These are phyloP conservation scores for Nibea coibor DNA, from an alignment of 2,113 vertebrate genomes.

Conservation along the genomic window DNA sequence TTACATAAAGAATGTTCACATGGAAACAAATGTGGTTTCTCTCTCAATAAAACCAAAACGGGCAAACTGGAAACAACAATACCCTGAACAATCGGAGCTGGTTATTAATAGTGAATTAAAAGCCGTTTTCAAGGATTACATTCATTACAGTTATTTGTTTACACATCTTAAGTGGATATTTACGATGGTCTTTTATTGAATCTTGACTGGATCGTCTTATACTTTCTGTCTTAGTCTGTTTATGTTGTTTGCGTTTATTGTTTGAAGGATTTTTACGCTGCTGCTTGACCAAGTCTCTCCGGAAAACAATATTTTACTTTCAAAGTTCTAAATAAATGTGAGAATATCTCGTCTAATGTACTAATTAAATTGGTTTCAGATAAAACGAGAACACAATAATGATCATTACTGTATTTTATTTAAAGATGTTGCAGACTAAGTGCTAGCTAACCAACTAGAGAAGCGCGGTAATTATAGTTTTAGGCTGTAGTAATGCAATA, in stretches of 20 bases:
- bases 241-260: neutral
- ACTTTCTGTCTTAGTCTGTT: no score
- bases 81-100: neutral
- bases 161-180: neutral
- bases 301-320: neutral
- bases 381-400: neutral
- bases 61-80: neutral
- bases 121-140: neutral
- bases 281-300: neutral
- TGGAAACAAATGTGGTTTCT: constrained; percentile 2
- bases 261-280: neutral
- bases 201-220: neutral
- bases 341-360: neutral
- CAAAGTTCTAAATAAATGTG: neutral
- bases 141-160: neutral
- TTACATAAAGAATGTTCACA: constrained; percentile 11
- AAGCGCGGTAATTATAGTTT: neutral
- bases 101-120: neutral
- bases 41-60: neutral
- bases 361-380: neutral
- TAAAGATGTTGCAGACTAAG: neutral
- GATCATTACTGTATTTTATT: neutral
- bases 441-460: neutral
- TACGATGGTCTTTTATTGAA: neutral
- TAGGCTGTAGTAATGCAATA: neutral